A percentile compares a stretch with the other conserved stretches of the same genome.
phyloP scores from a whole-genome alignment of 1,140 invertebrate species.

The Acromyrmex echinatior region DNA sequence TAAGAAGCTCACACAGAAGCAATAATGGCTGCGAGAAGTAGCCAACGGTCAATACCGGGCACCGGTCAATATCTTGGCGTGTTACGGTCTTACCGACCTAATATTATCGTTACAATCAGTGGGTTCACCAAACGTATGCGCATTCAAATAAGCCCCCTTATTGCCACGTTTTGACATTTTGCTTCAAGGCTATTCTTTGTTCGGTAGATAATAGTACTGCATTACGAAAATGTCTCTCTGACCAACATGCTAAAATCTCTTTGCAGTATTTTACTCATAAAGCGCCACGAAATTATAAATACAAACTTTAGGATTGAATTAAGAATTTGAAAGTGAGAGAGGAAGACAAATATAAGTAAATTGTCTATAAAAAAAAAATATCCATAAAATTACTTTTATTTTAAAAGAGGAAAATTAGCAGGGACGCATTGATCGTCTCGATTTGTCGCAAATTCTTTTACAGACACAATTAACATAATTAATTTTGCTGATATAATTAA shows the following conservation, averaged over 20 bases:
- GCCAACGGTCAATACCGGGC: slow-evolving; percentile 83
- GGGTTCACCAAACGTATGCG: slow-evolving; percentile 68
- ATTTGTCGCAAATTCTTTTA: neutral
- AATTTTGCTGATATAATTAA: slow-evolving; percentile 6
- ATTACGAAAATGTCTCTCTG: neutral
- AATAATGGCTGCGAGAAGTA: slow-evolving; percentile 67
- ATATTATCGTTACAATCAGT: slow-evolving; percentile 74
- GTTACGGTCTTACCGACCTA: slow-evolving; percentile 76
- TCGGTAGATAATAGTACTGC: slow-evolving; percentile 61
- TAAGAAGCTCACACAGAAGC: slow-evolving; percentile 35
- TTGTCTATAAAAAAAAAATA: no score
- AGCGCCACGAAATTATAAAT: neutral
- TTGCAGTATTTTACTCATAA: neutral
- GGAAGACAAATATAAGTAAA: no score
- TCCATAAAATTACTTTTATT: no score
- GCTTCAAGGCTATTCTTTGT: slow-evolving; percentile 79
- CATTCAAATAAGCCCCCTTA: slow-evolving; percentile 68
- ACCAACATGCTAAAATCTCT: neutral
- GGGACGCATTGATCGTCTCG: no score
- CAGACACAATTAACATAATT: neutral
- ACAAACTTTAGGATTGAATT: neutral
- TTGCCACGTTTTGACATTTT: slow-evolving; percentile 77
- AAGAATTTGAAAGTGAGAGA: neutral
- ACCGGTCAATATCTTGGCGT: slow-evolving; percentile 85
- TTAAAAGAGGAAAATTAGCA: neutral